Base-by-base conservation (phyloP, 2,888 invertebrate species). In the Emesis furor region DNA sequence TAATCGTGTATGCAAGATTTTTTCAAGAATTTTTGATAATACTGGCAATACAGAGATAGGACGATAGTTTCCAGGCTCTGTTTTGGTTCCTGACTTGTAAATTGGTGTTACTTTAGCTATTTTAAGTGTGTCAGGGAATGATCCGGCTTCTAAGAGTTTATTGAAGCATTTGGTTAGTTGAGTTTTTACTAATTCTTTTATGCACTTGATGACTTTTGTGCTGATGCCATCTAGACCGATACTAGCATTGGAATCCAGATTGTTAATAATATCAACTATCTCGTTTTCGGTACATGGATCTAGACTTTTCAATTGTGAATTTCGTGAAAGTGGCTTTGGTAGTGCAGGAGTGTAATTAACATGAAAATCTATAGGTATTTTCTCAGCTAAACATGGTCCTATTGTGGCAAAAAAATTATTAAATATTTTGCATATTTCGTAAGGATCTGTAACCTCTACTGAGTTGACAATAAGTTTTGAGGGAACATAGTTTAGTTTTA, bases 391-490 rank as follows among this genome's bases (percentile, higher is more conserved):
- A 35, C 35, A 35, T 35, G 6, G 35, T 35, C 51, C 51, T 10
- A 51, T 51, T 51, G 51, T 51, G 51, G 51, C 51, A 51, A 51
- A 10, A 24, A 51, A 51, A 51, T 10, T 51, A 12, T 51, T 51
- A 12, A 51, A 51, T 51, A 10, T 51, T 51, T 51, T 51, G 51
- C 51, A 51, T 51, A 51, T 51, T 51, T 51, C 51, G 51, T 51
- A 51, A 51, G 51, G 51, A 51, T 51, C 12, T 51, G 51, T 51
- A 51, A 12, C 12, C 51, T 51, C 51, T 51, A 51, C 2, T 51
- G 51, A 51, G 35, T 35, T 35, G 35, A 35, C 35, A 35, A 35
- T 35, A 35, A 35, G 35, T 35, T 35, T 35, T 35, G 35, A 35
- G 35, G 35, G 35, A 35, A 35, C 35, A 6, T 35, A 35, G 4